Evolutionary conservation across 92 coral and sea anemone species (phyloP), one percentile per base, ranked within the genome.

Genomic region (Montipora capitata): DNA sequence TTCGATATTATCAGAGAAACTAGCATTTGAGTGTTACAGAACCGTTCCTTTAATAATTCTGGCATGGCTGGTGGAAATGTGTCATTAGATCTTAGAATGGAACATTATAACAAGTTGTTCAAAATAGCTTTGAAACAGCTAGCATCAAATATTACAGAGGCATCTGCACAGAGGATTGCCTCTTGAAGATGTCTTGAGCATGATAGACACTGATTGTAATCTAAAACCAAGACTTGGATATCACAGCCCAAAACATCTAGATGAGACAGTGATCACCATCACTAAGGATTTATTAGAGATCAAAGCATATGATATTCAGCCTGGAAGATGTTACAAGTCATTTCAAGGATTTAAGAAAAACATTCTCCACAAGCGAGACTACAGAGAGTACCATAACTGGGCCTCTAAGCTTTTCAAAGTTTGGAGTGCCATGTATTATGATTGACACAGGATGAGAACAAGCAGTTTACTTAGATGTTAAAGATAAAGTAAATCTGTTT

Each of bases 21-120:
- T 49, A 54, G 88, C 92, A n/a, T 82, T 82, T 59, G 71, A 76
- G 18, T 81, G 38, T 20, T 71, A 15, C 86, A 84, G 58, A 88
- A 88, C 45, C 35, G 92, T 15, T 88, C 59, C 54, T 88, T 57
- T 43, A 88, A 88, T 48, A 72, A 42, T 11, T 67, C 73, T 39
- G 88, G 88, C 45, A 82, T 48, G 38, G 17, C 40, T 7, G 92
- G 92, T 10, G 82, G 83, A 61, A 88, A 88, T 77, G 82, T 82
- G 14, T 85, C 91, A 2, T 70, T 86, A 5, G 91, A 88, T 69
- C 74, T 88, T 0, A 88, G 90, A 68, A 92, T 83, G 93, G 93
- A 92, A 58, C 95, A 88, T 9, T 44, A 73, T 14, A 91, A 91
- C 77, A 81, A 67, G 40, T 20, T 86, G 35, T 40, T 91, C 3